Evolutionary conservation across 2,113 vertebrate genomes (phyloP), one percentile per base, ranked within the genome.

Genomic region (Thryonomys swinderianus): DNA sequence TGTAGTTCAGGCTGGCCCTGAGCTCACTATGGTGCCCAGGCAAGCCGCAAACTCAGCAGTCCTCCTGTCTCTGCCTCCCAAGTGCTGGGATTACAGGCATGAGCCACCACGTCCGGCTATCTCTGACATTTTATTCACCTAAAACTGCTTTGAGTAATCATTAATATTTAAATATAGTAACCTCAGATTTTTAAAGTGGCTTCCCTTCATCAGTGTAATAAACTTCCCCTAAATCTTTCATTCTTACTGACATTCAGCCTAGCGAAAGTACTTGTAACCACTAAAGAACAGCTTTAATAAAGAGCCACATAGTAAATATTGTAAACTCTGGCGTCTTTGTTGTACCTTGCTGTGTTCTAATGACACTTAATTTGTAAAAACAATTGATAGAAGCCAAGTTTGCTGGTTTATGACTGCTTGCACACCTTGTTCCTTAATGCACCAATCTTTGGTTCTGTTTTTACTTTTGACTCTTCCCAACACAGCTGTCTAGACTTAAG

Each of bases 221-320:
- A 89, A 61, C 59, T 90, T 90, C 10, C 40, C 16, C 42, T 85
- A n/a, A n/a, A n/a, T n/a, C n/a, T n/a, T n/a, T n/a, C n/a, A n/a
- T n/a, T n/a, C n/a, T n/a, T n/a, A n/a, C n/a, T n/a, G n/a, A n/a
- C n/a, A n/a, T n/a, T n/a, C n/a, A n/a, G n/a, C n/a, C n/a, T n/a
- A n/a, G n/a, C n/a, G 78, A 59, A 85, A 69, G 59, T 85, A 74
- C 57, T 76, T 37, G 21, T 80, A 64, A 34, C 57, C 42, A 25
- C 48, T 73, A 51, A 92, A 85, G n/a, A 67, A 53, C 61, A 51
- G 14, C 20, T 85, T 48, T 86, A 18, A 42, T 95, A 11, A 90
- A 90, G 69, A 32, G 42, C 42, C 12, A 78, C 37, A 78, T 69
- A 90, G 67, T 95, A 86, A 78, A 86, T 92, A 86, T 76, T 66